Evolutionary conservation across 2,113 vertebrate genomes (phyloP), one percentile per base, ranked within the genome.

Genomic region (Coregonus clupeaformis): DNA sequence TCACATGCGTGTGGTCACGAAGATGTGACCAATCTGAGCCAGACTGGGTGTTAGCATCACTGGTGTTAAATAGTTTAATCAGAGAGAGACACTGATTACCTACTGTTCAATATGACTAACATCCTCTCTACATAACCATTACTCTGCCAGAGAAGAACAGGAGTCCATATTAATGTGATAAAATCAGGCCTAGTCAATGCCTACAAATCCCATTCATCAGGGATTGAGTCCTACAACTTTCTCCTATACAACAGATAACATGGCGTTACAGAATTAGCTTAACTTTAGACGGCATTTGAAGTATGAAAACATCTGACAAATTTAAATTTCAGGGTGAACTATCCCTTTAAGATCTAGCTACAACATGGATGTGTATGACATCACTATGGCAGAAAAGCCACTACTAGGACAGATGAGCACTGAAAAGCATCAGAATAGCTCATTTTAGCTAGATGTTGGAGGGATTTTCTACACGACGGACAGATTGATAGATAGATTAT

Each of bases 1-100:
- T 60, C 57, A 22, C 36, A 42, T 11, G 32, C 1, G 32, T 32
- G 36, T 83, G 84, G 84, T 89, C 80, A 77, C 80, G 71, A 82
- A 73, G 79, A 84, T 74, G 32, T 78, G 84, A 91, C 87, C 85
- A 74, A 72, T 80, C 73, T 42, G 52, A 81, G 82, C 71, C 73
- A 80, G 82, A 82, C 29, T 72, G 67, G 71, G 32, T 49, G 24
- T 68, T 24, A 68, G 59, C 70, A 82, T 52, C 75, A 42, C 36
- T 0, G 36, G 45, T 55, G 22, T 73, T 74, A 69, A 55, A 32
- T 1, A 73, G 71, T 18, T 22, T 13, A 1, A 77, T 52, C 77
- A 73, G 71, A 81, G 20, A 18, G 49, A 4, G 14, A 52, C 49
- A 5, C 49, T 16, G 47, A 14, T 14, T 20, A 59, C 57, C 6